A percentile compares a stretch with the other conserved stretches of the same genome.
These are phyloP conservation scores for Tiaroga cobitis DNA, from an alignment of 2,797 vertebrate genomes.

Conservation along the genomic window DNA sequence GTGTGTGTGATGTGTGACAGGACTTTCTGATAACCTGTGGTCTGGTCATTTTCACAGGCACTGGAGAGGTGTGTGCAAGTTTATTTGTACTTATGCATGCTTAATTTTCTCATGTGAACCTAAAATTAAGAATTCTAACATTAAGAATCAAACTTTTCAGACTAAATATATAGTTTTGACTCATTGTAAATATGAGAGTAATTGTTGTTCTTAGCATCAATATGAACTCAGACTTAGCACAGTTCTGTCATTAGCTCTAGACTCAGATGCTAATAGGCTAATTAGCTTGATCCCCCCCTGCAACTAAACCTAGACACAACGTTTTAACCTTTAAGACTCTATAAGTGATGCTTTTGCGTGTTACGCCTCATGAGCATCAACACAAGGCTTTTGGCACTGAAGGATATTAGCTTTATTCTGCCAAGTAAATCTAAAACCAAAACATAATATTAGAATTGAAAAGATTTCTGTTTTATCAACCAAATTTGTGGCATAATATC, in stretches of 20 bases:
- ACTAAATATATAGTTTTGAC: conserved; percentile 16
- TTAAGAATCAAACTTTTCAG: background rate
- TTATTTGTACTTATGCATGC: background rate
- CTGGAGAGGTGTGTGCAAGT: background rate
- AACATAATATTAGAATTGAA: background rate
- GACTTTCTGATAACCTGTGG: conserved; percentile 36
- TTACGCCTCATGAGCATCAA: background rate
- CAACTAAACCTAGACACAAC: background rate
- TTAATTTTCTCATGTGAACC: background rate
- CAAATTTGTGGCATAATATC: background rate
- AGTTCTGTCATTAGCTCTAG: background rate
- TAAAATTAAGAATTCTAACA: background rate
- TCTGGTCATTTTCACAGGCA: conserved; percentile 36
- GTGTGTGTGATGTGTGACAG: conserved; percentile 47
- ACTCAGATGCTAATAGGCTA: background rate
- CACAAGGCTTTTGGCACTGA: background rate
- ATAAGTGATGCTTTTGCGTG: background rate
- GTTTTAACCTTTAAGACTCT: conserved; percentile 16
- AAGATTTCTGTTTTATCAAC: background rate
- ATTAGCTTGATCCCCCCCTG: background rate
- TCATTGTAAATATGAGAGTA: background rate
- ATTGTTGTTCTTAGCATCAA: background rate
- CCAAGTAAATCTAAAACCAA: background rate
- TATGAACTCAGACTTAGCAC: background rate
- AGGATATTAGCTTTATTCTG: background rate